Evolutionary conservation across 1,140 invertebrate genomes (phyloP), one percentile per base, ranked within the genome.

Genomic region (Conus ventricosus): DNA sequence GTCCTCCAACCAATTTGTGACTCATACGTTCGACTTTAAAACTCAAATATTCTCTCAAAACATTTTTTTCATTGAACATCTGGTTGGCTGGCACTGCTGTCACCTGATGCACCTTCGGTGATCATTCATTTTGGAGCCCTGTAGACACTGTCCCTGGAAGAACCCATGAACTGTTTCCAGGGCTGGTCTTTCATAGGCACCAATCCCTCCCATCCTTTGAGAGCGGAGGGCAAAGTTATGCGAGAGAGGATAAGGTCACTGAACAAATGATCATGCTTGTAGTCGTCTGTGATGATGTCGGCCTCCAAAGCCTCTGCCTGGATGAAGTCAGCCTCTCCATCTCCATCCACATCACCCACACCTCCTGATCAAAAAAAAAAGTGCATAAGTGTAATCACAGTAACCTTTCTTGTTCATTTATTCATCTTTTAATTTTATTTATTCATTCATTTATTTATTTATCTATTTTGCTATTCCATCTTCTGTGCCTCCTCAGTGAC

Each of bases 331-430:
- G 88, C n/a, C 39, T 86, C 53, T 13, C 91, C 91, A 88, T 92
- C 91, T 0, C 91, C 91, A 85, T 92, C 91, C 20, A 91, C 88
- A 81, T 92, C 91, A 15, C 89, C 91, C 25, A 92, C 76, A 53
- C 90, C 91, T 78, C 87, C 91, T 92, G 76, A 27, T 54, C 10
- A 71, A 75, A 20, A 25, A 75, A 7, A 23, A 25, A 23, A 20
- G n/a, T 8, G 23, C 11, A 0, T 8, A 75, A 20, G 15, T 15
- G 39, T 23, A 23, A 15, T 6, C 27, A 55, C 54, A 55, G 27
- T 0, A 82, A 20, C 11, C 54, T 3, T 17, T 0, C 54, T 13
- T 53, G 8, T 27, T 17, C 39, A 13, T 39, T 23, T 25, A 51
- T 27, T 39, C 27, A 51, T 39, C 54, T 13, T 13, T 25, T 13